Conservation (phyloP, 2,797 vertebrate genomes). For the Acipenser transmontanus region DNA sequence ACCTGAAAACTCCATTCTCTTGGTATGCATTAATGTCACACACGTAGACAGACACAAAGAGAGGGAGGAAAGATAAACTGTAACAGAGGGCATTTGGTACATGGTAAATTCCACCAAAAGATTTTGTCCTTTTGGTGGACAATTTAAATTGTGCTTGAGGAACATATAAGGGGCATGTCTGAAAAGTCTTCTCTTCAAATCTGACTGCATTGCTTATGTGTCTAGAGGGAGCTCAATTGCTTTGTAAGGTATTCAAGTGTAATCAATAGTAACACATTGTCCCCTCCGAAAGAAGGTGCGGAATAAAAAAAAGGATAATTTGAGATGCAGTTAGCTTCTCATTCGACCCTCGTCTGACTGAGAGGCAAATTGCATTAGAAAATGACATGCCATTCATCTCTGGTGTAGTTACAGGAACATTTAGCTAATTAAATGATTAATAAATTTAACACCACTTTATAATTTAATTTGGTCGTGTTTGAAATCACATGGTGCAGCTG, state of each 20-base stretch:
- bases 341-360: slow-evolving; percentile 84
- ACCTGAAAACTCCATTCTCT: no score
- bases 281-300: slow-evolving; percentile 18
- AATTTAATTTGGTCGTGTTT: slow-evolving; percentile 93
- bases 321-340: slow-evolving; percentile 73
- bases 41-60: no score
- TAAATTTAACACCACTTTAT: slow-evolving; percentile 98
- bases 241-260: slow-evolving; percentile 12
- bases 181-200: slow-evolving; percentile 2
- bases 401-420: slow-evolving; percentile 88
- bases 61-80: no score
- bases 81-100: background rate
- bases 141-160: background rate
- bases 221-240: background rate
- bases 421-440: slow-evolving; percentile 99
- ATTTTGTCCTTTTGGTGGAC: background rate
- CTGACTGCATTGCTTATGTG: slow-evolving; percentile 8
- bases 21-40: no score
- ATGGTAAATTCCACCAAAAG: background rate
- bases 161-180: background rate
- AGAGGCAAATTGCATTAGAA: slow-evolving; percentile 93
- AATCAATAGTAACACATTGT: slow-evolving; percentile 17
- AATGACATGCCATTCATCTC: slow-evolving; percentile 97
- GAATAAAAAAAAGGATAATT: slow-evolving; percentile 55
- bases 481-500: slow-evolving; percentile 81